Evolutionary conservation across 2,113 vertebrate species (phyloP), one percentile per base, ranked within the genome.

Genomic region (Herpetotheres cachinnans): DNA sequence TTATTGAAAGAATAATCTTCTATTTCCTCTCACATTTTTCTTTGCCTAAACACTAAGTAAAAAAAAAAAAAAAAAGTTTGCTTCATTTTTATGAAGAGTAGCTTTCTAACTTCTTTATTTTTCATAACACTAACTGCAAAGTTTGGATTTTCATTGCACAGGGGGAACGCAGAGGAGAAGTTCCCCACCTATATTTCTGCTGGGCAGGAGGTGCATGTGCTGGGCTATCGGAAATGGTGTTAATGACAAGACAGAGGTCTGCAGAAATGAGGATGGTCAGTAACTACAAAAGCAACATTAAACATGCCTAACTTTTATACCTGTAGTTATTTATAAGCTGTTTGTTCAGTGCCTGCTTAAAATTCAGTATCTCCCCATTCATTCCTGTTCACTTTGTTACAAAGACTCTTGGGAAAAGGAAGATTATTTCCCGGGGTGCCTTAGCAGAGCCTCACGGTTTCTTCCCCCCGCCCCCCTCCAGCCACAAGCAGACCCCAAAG

Each of bases 201-300:
- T 32, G 32, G 49, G 26, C 25, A 21, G 49, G 49, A 67, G 4
- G 4, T 0, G 7, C 49, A 3, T 1, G 1, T 9, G 5, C 2
- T 8, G 3, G 17, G 38, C 16, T 76, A 78, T 10, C 19, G 58
- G n/a, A 62, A 92, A 63, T 1, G 32, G 11, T 1, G 4, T 18
- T n/a, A 38, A 3, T 74, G 42, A 67, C 5, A 21, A 7, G 1
- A 30, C 6, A 61, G 16, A 25, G 11, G 42, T 24, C 55, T 77
- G 42, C 42, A 96, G 29, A 65, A 82, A 38, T 38, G 0, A 19
- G 11, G 30, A 42, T 5, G 6, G 24, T 42, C 67, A 10, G 19
- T 12, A 88, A 54, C 27, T 36, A 44, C 0, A 7, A 82, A 44
- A 71, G 50, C 12, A 80, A 36, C 15, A 32, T 24, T 34, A 54